A percentile compares a stretch with the other conserved stretches of the same genome.
phyloP scores from a whole-genome alignment of 2,113 vertebrate genomes.

The Odontophorus gujanensis region DNA sequence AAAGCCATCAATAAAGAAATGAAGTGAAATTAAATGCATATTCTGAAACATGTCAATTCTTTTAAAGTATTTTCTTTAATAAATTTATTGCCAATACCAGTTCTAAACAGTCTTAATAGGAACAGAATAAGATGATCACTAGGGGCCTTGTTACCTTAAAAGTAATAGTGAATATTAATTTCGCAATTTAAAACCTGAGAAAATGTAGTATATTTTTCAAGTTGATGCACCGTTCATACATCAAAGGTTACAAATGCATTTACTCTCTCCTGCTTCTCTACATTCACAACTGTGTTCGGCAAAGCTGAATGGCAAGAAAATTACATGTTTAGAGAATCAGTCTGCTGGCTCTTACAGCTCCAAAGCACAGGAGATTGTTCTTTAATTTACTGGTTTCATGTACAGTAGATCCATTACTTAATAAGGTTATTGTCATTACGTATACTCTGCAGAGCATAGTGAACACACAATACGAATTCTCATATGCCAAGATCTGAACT shows the following conservation, averaged over 20 bases:
- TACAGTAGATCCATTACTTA: background rate
- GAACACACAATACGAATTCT: background rate
- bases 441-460: accelerated
- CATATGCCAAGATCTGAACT: background rate
- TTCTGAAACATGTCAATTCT: background rate
- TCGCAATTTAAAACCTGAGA: background rate
- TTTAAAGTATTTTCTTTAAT: background rate
- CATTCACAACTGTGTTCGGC: background rate
- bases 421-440: background rate
- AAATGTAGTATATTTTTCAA: background rate
- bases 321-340: background rate
- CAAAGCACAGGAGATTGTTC: background rate
- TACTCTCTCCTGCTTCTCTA: too few relatives aligned
- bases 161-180: background rate
- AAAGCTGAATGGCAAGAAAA: background rate
- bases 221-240: background rate
- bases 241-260: background rate
- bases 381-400: background rate
- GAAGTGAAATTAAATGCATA: background rate
- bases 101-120: background rate
- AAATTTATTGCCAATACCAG: background rate
- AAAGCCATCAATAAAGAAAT: constrained; percentile 24
- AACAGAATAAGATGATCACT: accelerated
- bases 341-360: background rate
- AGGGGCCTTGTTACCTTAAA: background rate